Conservation (phyloP, 2,888 invertebrate species). For the Callinectes sapidus region DNA sequence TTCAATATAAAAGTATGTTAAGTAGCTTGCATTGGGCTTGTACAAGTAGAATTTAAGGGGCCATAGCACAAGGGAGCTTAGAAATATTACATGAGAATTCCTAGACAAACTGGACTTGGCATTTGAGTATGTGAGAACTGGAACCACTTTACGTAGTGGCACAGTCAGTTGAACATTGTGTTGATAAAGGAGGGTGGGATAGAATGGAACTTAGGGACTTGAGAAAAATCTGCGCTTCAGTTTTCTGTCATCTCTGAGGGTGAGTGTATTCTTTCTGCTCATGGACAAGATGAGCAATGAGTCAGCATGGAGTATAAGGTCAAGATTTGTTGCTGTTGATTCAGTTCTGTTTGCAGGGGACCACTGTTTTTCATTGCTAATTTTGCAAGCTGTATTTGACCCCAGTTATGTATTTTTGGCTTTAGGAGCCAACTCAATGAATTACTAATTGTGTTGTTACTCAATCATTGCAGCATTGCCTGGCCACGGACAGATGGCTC, state of each 20-base stretch:
- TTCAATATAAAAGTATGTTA: too few relatives aligned
- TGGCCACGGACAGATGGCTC: slow-evolving; percentile 61
- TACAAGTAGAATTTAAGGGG: not conserved
- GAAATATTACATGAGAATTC: too few relatives aligned
- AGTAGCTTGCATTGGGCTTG: not conserved
- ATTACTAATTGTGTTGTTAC: not conserved
- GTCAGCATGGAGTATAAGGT: not conserved
- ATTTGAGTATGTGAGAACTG: not conserved
- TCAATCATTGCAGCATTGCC: slow-evolving; percentile 63
- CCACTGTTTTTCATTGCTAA: slow-evolving; percentile 2
- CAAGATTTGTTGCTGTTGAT: slow-evolving; percentile 15
- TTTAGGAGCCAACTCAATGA: not conserved
- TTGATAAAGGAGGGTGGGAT: not conserved
- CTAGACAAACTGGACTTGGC: not conserved
- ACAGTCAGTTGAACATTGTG: not conserved
- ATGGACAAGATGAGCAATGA: not conserved
- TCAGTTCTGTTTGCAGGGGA: not conserved
- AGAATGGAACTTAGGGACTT: not conserved
- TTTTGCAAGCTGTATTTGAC: not conserved
- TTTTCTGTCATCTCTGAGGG: not conserved
- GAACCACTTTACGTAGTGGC: not conserved
- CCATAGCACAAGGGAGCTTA: not conserved
- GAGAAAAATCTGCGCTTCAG: not conserved
- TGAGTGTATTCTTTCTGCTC: not conserved
- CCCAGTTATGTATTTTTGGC: slow-evolving; percentile 3